These are phyloP conservation scores for Pangasius krempfi DNA, from an alignment of 2,797 vertebrate species.

Conservation along the genomic window DNA sequence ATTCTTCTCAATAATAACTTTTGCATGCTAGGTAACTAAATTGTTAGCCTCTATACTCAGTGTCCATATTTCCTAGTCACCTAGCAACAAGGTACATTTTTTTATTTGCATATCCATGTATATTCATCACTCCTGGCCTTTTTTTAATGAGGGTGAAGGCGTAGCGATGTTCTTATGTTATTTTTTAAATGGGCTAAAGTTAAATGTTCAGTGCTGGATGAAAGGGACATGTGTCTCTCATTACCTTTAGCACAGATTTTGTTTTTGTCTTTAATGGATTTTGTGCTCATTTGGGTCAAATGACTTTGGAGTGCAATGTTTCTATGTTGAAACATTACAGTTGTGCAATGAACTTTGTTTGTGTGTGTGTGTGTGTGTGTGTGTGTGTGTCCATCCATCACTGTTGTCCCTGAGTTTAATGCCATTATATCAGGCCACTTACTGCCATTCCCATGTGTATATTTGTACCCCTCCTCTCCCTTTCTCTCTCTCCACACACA, in stretches of 20 bases:
- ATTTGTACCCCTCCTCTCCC: conserved; percentile 47
- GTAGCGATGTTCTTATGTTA: neutral
- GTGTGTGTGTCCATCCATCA: conserved; percentile 23
- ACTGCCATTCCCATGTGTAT: conserved; percentile 54
- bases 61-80: neutral
- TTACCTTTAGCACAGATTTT: conserved; percentile 29
- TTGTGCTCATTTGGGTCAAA: conserved; percentile 11
- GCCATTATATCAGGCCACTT: conserved; percentile 58
- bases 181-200: neutral
- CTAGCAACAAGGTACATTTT: neutral
- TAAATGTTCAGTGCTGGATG: neutral
- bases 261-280: neutral
- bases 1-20: neutral
- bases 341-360: conserved; percentile 33
- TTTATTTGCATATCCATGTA: neutral
- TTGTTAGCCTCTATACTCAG: neutral
- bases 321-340: conserved; percentile 26
- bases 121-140: neutral
- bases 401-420: conserved; percentile 53
- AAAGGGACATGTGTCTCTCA: conserved; percentile 3
- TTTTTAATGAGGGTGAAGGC: neutral
- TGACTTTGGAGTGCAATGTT: neutral
- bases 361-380: conserved; percentile 7
- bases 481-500: neutral
- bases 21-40: neutral